phyloP scores from a whole-genome alignment of 2,888 invertebrate species.

The Merodon equestris region DNA sequence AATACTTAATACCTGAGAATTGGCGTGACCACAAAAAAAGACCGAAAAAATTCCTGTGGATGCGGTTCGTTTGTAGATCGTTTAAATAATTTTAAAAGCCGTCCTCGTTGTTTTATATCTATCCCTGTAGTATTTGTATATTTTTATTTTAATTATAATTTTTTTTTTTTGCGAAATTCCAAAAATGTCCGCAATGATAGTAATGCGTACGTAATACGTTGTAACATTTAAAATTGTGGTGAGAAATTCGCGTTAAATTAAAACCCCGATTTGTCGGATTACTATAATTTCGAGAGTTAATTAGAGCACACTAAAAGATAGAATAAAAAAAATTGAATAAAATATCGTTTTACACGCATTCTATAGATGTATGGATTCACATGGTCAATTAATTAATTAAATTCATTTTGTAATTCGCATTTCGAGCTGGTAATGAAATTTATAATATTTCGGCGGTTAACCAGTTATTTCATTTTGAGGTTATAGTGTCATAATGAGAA shows the following conservation, averaged over 20 bases:
- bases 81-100: conserved; percentile 40
- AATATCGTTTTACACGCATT: no score
- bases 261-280: conserved; percentile 45
- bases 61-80: conserved; percentile 27
- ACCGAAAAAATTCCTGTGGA: conserved; percentile 1
- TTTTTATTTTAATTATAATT: conserved; percentile 1
- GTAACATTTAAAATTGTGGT: conserved; percentile 39
- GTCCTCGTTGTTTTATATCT: background rate
- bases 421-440: conserved; percentile 32
- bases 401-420: conserved; percentile 11
- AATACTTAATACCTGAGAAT: conserved; percentile 50
- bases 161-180: background rate
- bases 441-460: conserved; percentile 44
- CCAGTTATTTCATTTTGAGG: conserved; percentile 45
- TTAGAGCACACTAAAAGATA: conserved; percentile 24
- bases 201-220: conserved; percentile 9
- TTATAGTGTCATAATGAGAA: conserved; percentile 40
- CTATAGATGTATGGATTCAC: background rate
- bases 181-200: conserved; percentile 9
- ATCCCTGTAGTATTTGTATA: background rate
- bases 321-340: background rate
- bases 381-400: conserved; percentile 41
- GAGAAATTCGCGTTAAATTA: conserved; percentile 34
- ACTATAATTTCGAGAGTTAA: conserved; percentile 56
- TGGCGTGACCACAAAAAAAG: conserved; percentile 32